Evolutionary conservation across 2,888 invertebrate genomes (phyloP), one percentile per base, ranked within the genome.

Genomic region (Horisme vitalbata): DNA sequence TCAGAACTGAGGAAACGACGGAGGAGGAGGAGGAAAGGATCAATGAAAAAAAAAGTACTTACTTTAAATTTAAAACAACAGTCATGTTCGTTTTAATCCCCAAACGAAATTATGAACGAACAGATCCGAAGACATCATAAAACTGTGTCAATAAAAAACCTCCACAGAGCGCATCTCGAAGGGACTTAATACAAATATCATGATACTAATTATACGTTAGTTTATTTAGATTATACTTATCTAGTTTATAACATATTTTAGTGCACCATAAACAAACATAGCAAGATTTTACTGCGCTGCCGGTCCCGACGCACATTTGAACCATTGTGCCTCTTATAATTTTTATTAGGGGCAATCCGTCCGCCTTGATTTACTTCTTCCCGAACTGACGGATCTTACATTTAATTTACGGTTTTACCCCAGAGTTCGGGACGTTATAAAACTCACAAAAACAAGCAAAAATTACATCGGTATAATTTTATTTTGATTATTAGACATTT

Each of bases 321-420:
- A 65, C 78, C 80, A 88, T 89, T 89, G 88, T 88, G 87, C 85
- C 82, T 86, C 84, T 88, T 89, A 89, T 89, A 89, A 88, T 89
- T 89, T 89, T 89, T 88, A 89, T 88, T 87, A 82, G 84, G 83
- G 87, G 87, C 89, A 88, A 89, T 89, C 84, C 88, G 85, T 87
- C 88, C 75, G 78, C 61, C 83, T 87, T 89, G 89, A 89, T 89
- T 89, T 89, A 88, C 88, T 85, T 71, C 86, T 87, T 88, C 87
- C 88, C 87, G 81, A 87, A 86, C 83, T 87, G 87, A 88, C 83
- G 86, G 86, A 86, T 87, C 83, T 86, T 84, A 80, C 74, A 77
- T 87, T 86, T 84, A 85, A 88, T 89, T 89, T 88, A 88, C 85
- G 85, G 80, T 79, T 76, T 72, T 67, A 83, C 85, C 85, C 83